Percentiles rank a stretch among this genome's conserved stretches.
Conservation (phyloP, 2,113 vertebrate species). For the Pristiophorus japonicus region DNA sequence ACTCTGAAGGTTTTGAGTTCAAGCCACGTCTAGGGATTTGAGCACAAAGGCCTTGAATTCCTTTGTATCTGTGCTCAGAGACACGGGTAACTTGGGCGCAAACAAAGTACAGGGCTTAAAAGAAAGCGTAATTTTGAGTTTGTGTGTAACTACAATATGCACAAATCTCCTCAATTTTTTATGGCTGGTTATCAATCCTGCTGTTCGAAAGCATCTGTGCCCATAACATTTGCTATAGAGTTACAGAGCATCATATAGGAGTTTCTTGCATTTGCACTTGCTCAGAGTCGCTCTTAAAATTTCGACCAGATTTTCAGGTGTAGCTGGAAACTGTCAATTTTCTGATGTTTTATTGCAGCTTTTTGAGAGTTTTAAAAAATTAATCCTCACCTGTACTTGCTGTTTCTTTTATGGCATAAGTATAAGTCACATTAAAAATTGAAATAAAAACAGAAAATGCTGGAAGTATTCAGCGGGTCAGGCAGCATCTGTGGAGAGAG, state of each 20-base stretch:
- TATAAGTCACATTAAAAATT: no score
- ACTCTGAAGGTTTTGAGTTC: neutral
- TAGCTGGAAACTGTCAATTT: neutral
- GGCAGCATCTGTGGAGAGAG: no score
- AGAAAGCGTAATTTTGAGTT: neutral
- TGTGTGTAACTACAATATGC: no score
- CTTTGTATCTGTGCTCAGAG: neutral
- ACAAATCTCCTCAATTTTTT: neutral
- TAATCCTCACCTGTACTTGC: no score
- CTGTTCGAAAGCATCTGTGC: neutral
- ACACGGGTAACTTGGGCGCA: neutral
- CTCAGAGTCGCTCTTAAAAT: neutral
- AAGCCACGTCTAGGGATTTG: neutral
- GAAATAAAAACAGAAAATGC: no score
- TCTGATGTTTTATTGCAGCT: neutral
- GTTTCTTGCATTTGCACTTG: neutral
- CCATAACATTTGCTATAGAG: neutral
- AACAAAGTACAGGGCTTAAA: neutral
- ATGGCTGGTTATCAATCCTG: neutral
- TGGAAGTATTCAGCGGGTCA: no score
- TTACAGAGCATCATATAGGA: neutral
- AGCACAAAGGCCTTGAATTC: neutral
- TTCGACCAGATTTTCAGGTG: no score
- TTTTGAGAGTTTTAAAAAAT: no score
- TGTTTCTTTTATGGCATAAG: no score